Conservation (phyloP, 2,888 invertebrate species). For the Creontiades dilutus region DNA sequence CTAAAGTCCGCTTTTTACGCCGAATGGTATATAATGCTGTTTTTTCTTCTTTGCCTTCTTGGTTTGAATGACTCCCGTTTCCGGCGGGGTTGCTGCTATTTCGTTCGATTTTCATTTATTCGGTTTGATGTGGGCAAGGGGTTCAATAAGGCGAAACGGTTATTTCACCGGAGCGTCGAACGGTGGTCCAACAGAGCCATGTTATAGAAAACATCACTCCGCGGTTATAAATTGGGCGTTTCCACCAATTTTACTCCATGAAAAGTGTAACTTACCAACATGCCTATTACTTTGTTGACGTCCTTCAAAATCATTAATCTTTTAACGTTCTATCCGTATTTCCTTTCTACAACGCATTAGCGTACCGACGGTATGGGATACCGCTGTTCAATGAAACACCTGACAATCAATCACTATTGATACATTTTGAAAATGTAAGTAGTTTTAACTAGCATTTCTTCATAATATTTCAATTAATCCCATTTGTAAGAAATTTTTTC, state of each 20-base stretch:
- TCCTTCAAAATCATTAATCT: too few species aligned
- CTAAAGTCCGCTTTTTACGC: not conserved
- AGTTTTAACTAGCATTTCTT: not conserved
- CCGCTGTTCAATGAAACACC: not conserved
- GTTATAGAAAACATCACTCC: not conserved
- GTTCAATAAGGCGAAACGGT: not conserved
- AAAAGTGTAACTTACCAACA: too few species aligned
- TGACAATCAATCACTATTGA: not conserved
- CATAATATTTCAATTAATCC: not conserved
- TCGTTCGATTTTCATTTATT: conserved; percentile 10
- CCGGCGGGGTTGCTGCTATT: not conserved
- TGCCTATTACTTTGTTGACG: too few species aligned
- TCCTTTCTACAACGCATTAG: not conserved
- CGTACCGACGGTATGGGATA: not conserved
- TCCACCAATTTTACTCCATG: too few species aligned
- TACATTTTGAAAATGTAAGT: not conserved
- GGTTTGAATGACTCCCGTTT: not conserved
- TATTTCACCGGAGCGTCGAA: not conserved
- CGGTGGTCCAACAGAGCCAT: not conserved
- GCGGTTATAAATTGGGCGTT: too few species aligned
- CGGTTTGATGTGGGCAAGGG: not conserved
- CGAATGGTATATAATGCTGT: not conserved
- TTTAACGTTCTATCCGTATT: not conserved
- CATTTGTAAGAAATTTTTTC: not conserved
- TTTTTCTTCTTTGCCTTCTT: not conserved